These are phyloP conservation scores for Cotesia chilonis DNA, from an alignment of 1,140 invertebrate species.

Conservation along the genomic window DNA sequence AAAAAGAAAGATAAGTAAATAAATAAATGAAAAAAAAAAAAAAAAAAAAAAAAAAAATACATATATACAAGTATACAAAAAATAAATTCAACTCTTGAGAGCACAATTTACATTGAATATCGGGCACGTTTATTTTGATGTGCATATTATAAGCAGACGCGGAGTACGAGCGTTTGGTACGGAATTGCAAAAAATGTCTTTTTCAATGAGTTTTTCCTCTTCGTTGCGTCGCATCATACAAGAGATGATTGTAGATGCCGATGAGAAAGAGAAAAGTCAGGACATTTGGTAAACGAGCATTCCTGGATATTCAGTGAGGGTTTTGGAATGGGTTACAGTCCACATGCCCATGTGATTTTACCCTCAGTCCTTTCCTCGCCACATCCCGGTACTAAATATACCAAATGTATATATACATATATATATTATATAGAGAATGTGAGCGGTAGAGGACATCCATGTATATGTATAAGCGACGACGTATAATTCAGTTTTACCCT, in stretches of 20 bases:
- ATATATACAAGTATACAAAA: no score
- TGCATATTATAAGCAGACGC: no score
- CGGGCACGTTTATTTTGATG: no score
- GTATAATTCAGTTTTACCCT: slow-evolving; percentile 60
- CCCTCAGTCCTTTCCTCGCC: slow-evolving; percentile 10
- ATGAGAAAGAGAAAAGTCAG: slow-evolving; percentile 26
- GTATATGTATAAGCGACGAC: slow-evolving; percentile 46
- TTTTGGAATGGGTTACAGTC: slow-evolving; percentile 31
- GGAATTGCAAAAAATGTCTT: slow-evolving; percentile 7
- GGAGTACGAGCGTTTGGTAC: no score
- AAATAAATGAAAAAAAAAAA: no score
- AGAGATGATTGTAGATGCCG: background rate
- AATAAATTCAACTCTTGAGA: no score
- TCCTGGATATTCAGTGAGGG: slow-evolving; percentile 23
- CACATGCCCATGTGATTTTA: slow-evolving; percentile 17
- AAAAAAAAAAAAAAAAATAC: no score
- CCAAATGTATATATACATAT: no score
- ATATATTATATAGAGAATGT: slow-evolving; percentile 14
- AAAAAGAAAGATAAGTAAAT: no score
- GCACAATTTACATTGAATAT: no score
- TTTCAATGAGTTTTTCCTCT: slow-evolving; percentile 7
- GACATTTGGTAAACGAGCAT: slow-evolving; percentile 29
- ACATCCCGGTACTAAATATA: slow-evolving; percentile 16
- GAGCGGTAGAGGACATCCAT: slow-evolving; percentile 32
- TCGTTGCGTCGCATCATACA: background rate